Conservation (phyloP, 2,888 invertebrate genomes). For the Cerceris rybyensis region DNA sequence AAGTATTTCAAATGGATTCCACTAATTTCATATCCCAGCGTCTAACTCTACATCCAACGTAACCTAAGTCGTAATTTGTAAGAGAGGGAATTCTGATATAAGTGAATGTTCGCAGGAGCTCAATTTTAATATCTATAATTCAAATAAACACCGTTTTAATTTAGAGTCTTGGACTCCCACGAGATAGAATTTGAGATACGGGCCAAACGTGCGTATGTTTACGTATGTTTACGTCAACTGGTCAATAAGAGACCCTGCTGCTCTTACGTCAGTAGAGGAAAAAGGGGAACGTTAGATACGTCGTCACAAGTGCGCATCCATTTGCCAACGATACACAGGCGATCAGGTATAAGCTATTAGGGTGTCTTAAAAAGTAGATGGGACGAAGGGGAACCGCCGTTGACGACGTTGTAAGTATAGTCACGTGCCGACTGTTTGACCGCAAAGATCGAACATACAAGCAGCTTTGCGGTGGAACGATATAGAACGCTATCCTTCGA, state of each 20-base stretch:
- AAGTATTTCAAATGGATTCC: too few species aligned
- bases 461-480: not conserved
- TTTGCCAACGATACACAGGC: constrained; percentile 36
- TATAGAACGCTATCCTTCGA: constrained; percentile 4
- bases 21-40: too few species aligned
- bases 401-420: constrained; percentile 6
- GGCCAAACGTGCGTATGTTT: constrained; percentile 38
- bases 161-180: not conserved
- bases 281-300: constrained; percentile 13
- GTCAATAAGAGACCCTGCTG: constrained; percentile 46
- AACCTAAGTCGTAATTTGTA: too few species aligned
- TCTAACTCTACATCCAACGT: too few species aligned
- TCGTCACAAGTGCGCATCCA: constrained; percentile 9
- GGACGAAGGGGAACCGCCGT: not conserved
- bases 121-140: too few species aligned
- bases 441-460: not conserved
- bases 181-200: constrained; percentile 10
- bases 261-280: constrained; percentile 34
- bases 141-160: not conserved
- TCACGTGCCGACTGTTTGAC: constrained; percentile 9
- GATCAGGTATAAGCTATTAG: constrained; percentile 18
- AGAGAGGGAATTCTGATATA: too few species aligned
- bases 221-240: constrained; percentile 55
- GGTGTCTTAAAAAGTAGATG: constrained; percentile 11
- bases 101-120: too few species aligned